phyloP scores from a whole-genome alignment of 2,888 invertebrate species.

The Caenorhabditis sp. region DNA sequence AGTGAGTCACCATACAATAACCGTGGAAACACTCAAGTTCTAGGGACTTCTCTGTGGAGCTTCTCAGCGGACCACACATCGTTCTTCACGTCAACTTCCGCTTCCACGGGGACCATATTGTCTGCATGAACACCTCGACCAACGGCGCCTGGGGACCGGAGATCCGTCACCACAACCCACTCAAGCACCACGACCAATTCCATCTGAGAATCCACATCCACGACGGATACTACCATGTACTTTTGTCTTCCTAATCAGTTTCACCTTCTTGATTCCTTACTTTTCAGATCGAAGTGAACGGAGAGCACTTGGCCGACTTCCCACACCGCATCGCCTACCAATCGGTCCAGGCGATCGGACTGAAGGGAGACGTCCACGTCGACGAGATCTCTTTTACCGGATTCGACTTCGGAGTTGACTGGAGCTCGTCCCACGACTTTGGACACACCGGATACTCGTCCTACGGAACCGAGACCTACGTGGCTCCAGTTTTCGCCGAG shows the following conservation, averaged over 20 bases:
- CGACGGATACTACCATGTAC: slow-evolving; percentile 64
- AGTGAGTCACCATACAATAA: no score
- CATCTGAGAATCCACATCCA: slow-evolving; percentile 64
- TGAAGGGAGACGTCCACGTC: slow-evolving; percentile 63
- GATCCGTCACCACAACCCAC: slow-evolving; percentile 65
- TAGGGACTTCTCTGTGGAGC: slow-evolving; percentile 69
- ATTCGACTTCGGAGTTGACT: slow-evolving; percentile 62
- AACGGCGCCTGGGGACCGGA: slow-evolving; percentile 66
- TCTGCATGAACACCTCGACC: slow-evolving; percentile 60
- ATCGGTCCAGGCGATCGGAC: slow-evolving; percentile 67
- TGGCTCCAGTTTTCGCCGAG: slow-evolving; percentile 60
- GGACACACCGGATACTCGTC: slow-evolving; percentile 67
- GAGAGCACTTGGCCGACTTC: slow-evolving; percentile 64
- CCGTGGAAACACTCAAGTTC: no score
- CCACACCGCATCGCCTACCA: slow-evolving; percentile 64
- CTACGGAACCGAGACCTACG: slow-evolving; percentile 66
- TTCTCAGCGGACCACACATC: slow-evolving; percentile 70
- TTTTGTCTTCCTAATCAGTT: background rate
- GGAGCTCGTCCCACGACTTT: slow-evolving; percentile 58
- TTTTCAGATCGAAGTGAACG: slow-evolving; percentile 67
- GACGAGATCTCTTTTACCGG: slow-evolving; percentile 66
- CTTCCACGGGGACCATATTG: slow-evolving; percentile 62
- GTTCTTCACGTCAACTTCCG: slow-evolving; percentile 72
- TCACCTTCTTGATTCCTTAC: no score
- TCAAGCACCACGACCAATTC: slow-evolving; percentile 65